phyloP scores from a whole-genome alignment of 2,113 vertebrate species.

The Glaucidium brasilianum region DNA sequence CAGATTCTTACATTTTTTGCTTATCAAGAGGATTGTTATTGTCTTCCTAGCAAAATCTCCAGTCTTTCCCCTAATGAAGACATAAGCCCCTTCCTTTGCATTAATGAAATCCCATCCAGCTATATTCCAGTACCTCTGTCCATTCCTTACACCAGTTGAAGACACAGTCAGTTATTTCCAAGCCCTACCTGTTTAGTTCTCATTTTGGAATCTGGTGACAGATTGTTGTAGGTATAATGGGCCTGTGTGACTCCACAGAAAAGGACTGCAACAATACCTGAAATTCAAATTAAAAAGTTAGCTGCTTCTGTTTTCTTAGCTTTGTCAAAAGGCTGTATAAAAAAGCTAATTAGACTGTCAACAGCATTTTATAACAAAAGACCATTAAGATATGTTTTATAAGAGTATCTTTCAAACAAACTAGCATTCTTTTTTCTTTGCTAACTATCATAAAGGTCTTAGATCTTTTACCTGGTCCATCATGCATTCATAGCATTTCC shows the following conservation, averaged over 20 bases:
- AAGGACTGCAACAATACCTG: constrained; percentile 87
- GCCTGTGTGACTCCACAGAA: constrained; percentile 88
- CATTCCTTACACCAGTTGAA: not conserved
- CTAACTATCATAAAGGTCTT: not conserved
- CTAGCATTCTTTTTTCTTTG: not conserved
- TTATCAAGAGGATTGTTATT: constrained; percentile 44
- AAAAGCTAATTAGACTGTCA: not conserved
- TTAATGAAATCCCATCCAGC: constrained; percentile 1
- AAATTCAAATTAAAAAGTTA: constrained; percentile 52
- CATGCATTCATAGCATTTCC: not conserved
- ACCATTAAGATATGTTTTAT: not conserved
- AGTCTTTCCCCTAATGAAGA: constrained; percentile 22
- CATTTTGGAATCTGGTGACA: constrained; percentile 78
- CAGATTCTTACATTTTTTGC: constrained; percentile 39
- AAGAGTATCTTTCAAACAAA: not conserved
- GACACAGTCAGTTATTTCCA: not conserved
- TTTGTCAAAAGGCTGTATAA: not conserved
- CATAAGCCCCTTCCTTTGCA: not conserved
- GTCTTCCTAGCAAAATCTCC: constrained; percentile 22
- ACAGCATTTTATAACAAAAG: not conserved
- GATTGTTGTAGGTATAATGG: constrained; percentile 85
- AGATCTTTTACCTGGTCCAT: not conserved
- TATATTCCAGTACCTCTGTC: not conserved
- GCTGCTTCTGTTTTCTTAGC: not conserved
- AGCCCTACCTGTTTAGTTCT: constrained; percentile 83